These are phyloP conservation scores for Anticlea derivata DNA, from an alignment of 2,888 invertebrate genomes.

Conservation along the genomic window DNA sequence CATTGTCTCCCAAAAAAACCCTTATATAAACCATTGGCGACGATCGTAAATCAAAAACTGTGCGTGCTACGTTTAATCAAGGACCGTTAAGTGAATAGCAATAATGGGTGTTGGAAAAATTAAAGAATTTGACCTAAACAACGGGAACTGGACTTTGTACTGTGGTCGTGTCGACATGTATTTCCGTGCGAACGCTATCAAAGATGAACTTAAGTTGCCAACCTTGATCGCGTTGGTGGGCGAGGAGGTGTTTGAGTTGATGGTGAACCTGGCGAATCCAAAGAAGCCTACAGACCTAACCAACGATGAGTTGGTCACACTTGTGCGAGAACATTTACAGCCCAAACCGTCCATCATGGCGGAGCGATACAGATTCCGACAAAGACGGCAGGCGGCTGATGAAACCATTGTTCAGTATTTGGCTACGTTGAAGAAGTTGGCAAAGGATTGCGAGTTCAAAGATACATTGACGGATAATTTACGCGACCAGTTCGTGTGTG, in stretches of 20 bases:
- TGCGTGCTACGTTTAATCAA: no score
- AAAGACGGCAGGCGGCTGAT: background rate
- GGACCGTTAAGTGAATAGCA: no score
- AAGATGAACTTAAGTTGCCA: background rate
- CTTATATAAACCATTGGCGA: background rate
- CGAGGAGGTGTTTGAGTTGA: background rate
- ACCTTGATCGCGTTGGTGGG: background rate
- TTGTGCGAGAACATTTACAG: conserved; percentile 8
- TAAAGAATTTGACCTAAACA: background rate
- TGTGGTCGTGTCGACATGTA: background rate
- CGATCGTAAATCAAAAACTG: no score
- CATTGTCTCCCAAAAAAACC: no score
- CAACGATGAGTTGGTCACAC: background rate
- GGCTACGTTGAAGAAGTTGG: conserved; percentile 12
- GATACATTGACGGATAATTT: conserved; percentile 13
- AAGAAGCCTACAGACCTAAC: background rate
- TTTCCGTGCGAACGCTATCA: background rate
- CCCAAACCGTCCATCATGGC: conserved; percentile 19
- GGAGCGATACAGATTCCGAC: conserved; percentile 18
- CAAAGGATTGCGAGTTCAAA: conserved; percentile 12
- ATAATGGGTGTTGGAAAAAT: background rate
- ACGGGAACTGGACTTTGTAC: background rate
- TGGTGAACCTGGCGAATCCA: background rate
- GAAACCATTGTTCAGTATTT: conserved; percentile 15
- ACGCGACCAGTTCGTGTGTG: conserved; percentile 8